phyloP scores from a whole-genome alignment of 1,140 invertebrate genomes.

The Hycleus phaleratus region DNA sequence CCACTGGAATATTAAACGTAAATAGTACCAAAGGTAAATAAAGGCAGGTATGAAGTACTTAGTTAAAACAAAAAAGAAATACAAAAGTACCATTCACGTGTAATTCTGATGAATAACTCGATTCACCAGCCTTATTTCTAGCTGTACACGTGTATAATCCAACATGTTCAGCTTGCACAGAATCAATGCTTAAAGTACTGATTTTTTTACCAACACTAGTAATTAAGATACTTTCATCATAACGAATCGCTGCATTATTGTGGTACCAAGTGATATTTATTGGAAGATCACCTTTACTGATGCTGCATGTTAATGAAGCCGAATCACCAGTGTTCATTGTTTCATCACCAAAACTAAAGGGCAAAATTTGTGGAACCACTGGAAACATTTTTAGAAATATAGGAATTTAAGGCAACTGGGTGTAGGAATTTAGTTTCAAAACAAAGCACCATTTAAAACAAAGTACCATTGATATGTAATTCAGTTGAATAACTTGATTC shows the following conservation, averaged over 20 bases:
- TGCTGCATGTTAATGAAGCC: constrained; percentile 41
- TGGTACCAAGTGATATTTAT: constrained; percentile 57
- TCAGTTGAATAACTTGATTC: constrained; percentile 53
- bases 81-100: constrained; percentile 28
- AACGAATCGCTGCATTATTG: constrained; percentile 41
- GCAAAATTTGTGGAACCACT: constrained; percentile 55
- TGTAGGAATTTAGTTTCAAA: background rate
- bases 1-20: constrained; percentile 32
- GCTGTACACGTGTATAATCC: constrained; percentile 58
- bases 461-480: constrained; percentile 51
- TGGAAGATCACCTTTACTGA: constrained; percentile 63
- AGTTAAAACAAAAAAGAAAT: constrained; percentile 11
- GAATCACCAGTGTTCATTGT: constrained; percentile 51
- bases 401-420: background rate
- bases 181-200: constrained; percentile 57
- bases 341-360: constrained; percentile 51
- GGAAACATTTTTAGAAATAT: constrained; percentile 14
- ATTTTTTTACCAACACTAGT: constrained; percentile 32
- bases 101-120: constrained; percentile 25
- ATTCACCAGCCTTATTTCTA: constrained; percentile 58
- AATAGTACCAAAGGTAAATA: background rate
- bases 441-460: no score
- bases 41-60: background rate
- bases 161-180: constrained; percentile 58
- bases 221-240: constrained; percentile 36